phyloP scores from a whole-genome alignment of 2,888 invertebrate species.

The Cabera pusaria region DNA sequence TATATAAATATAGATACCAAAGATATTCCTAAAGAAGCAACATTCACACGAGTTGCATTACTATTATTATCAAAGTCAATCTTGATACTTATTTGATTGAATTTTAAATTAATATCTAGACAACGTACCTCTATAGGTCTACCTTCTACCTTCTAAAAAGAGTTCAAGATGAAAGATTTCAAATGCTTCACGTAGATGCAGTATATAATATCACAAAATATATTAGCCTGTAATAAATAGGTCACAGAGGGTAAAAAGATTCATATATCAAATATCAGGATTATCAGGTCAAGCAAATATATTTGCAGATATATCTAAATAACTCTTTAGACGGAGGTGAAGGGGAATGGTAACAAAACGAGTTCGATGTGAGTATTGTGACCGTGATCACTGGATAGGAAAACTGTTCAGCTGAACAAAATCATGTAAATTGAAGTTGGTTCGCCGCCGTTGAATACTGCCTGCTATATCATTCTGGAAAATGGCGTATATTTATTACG shows the following conservation, averaged over 20 bases:
- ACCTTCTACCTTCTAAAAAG: no score
- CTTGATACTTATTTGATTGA: no score
- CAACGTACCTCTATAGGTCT: no score
- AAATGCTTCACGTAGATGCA: background rate
- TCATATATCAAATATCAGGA: constrained; percentile 1
- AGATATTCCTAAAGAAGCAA: no score
- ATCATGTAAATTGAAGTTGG: constrained; percentile 32
- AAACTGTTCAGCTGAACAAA: constrained; percentile 32
- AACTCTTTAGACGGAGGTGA: constrained; percentile 15
- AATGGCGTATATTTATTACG: constrained; percentile 3
- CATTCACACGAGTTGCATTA: no score
- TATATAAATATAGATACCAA: no score
- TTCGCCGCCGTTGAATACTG: constrained; percentile 20
- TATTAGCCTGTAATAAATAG: background rate
- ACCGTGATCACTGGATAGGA: constrained; percentile 27
- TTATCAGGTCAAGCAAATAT: constrained; percentile 20
- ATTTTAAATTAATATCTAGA: no score
- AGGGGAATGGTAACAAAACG: constrained; percentile 20
- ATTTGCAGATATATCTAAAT: constrained; percentile 21
- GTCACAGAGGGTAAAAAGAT: background rate
- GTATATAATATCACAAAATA: background rate
- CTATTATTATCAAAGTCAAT: no score
- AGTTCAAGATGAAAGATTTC: no score
- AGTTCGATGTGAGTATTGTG: constrained; percentile 22
- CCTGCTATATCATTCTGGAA: constrained; percentile 14